A percentile compares a stretch with the other conserved stretches of the same genome.
These are phyloP conservation scores for Entomyzon cyanotis DNA, from an alignment of 2,113 vertebrate genomes.

Conservation along the genomic window DNA sequence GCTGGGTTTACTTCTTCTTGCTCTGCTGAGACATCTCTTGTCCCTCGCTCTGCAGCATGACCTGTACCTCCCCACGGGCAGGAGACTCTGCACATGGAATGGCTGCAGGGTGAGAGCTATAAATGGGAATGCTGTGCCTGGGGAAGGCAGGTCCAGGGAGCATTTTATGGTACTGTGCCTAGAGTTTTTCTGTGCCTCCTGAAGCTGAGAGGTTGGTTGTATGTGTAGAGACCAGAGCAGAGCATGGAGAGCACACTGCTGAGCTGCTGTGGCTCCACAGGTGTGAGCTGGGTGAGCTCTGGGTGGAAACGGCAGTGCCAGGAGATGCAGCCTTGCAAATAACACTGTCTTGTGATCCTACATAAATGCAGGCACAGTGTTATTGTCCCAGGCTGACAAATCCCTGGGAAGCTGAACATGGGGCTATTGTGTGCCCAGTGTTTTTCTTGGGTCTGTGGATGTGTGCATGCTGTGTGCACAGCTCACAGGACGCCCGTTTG, in stretches of 20 bases:
- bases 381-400: not conserved
- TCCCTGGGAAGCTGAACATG: not conserved
- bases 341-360: rapidly evolving
- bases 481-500: not conserved
- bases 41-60: not conserved
- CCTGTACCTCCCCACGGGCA: rapidly evolving
- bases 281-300: rapidly evolving
- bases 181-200: not conserved
- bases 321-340: not conserved
- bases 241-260: rapidly evolving
- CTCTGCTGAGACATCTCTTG: not conserved
- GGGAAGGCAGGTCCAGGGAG: not conserved
- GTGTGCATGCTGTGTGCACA: rapidly evolving
- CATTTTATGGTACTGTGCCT: not conserved
- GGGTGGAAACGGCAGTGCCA: not conserved
- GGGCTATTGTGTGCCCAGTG: not conserved
- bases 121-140: not conserved
- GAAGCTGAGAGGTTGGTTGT: not conserved
- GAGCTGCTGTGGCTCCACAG: rapidly evolving
- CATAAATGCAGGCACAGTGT: rapidly evolving
- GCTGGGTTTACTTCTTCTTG: not conserved
- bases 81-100: not conserved
- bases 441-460: rapidly evolving
- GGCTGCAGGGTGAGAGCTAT: not conserved
- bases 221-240: not conserved